Evolutionary conservation across 2,888 invertebrate genomes (phyloP), one percentile per base, ranked within the genome.

Genomic region (Anodontia alba): DNA sequence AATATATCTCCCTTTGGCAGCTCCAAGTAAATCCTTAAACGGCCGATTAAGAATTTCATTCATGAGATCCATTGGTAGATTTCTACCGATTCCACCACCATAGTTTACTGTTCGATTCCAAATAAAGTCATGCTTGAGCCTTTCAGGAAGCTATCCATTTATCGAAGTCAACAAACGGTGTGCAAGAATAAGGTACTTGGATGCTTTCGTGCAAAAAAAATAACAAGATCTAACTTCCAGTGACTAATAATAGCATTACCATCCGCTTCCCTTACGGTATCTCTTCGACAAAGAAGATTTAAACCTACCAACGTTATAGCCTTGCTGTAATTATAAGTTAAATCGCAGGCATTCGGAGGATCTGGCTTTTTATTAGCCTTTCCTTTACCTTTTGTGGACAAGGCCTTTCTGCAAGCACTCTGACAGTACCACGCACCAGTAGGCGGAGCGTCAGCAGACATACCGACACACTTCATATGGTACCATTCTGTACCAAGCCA

Each of bases 401-500:
- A 29, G 20, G 29, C 5, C 17, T 69, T 42, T 49, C 33, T 66
- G 23, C 84, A 86, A 17, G 71, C 72, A 20, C 79, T 42, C 38
- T 70, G 62, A 57, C 84, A 81, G 49, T 49, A 84, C 82, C 79
- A 82, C 0, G 74, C 54, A 7, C 76, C 84, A 26, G 69, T 78
- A 7, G 78, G 76, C 70, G 80, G 31, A 17, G 72, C 66, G 1
- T 73, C 67, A 0, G 68, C 72, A 36, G 74, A 29, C 5, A 85
- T 66, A 36, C 73, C 80, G 36, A 85, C 1, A 57, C 85, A 85
- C 1, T n/a, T 17, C 70, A 76, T 69, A 46, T 84, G 79, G 42
- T 84, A 84, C 83, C 83, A 86, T 69, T 81, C 84, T 46, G 70
- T 49, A 23, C 49, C 43, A 10, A 23, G 26, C 73, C 86, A 82